These are phyloP conservation scores for Euplagia quadripunctaria DNA, from an alignment of 2,888 invertebrate genomes.

Conservation along the genomic window DNA sequence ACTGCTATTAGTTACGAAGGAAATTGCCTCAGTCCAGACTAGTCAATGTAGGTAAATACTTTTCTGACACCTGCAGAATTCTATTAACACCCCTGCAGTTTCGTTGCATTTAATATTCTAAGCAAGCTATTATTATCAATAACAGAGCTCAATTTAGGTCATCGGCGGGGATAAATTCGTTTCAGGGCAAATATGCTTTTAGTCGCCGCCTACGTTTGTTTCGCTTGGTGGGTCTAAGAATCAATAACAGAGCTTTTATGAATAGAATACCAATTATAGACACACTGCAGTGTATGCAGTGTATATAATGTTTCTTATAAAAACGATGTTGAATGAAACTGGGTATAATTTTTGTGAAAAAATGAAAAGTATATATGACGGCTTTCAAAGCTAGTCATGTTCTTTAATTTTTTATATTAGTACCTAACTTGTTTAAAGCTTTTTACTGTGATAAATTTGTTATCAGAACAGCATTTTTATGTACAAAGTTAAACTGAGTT, in stretches of 20 bases:
- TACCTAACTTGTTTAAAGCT: too few relatives aligned
- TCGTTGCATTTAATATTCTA: background rate
- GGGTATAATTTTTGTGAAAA: too few relatives aligned
- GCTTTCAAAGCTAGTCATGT: too few relatives aligned
- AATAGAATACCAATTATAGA: background rate
- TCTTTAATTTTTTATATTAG: too few relatives aligned
- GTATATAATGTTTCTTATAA: background rate
- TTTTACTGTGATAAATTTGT: background rate
- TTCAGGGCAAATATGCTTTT: background rate
- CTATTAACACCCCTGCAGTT: background rate
- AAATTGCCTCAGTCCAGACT: too few relatives aligned
- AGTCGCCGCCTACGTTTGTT: background rate
- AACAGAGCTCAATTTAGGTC: background rate
- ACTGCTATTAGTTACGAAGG: too few relatives aligned
- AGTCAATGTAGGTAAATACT: too few relatives aligned
- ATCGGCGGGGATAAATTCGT: background rate
- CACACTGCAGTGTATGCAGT: background rate
- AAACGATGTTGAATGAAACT: too few relatives aligned
- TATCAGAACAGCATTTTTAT: background rate
- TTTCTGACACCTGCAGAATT: background rate
- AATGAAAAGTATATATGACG: too few relatives aligned
- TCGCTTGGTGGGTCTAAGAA: background rate
- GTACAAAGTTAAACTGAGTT: background rate
- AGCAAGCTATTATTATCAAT: background rate
- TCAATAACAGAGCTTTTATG: background rate